These are phyloP conservation scores for Oophaga pumilio DNA, from an alignment of 2,113 vertebrate species.

Conservation along the genomic window DNA sequence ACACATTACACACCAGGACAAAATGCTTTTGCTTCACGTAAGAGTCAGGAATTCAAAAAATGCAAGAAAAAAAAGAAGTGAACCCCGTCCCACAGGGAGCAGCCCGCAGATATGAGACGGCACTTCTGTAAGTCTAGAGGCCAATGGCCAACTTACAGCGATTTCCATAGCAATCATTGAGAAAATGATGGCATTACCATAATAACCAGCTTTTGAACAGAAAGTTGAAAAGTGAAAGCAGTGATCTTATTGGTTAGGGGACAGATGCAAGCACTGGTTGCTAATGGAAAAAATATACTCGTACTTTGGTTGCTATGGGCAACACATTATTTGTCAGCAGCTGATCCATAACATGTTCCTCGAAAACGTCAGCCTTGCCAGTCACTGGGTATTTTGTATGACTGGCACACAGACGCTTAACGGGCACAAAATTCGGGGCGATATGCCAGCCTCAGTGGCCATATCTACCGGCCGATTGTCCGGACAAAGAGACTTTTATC, in stretches of 20 bases:
- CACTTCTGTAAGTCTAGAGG: too few relatives aligned
- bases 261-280: not conserved
- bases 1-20: not conserved
- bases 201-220: not conserved
- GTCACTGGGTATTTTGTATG: not conserved
- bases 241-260: not conserved
- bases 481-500: constrained; percentile 46
- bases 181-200: not conserved
- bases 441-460: not conserved
- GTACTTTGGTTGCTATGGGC: not conserved
- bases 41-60: not conserved
- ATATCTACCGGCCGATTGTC: not conserved
- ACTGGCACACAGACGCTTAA: not conserved
- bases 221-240: not conserved
- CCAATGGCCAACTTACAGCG: not conserved
- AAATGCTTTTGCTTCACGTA: not conserved
- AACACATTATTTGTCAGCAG: not conserved
- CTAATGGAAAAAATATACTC: not conserved
- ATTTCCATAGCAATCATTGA: not conserved
- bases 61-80: not conserved
- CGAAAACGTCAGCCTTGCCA: not conserved
- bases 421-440: not conserved
- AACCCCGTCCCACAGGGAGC: not conserved
- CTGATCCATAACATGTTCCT: not conserved
- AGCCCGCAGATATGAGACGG: not conserved